These are phyloP conservation scores for Sinohyriopsis cumingii DNA, from an alignment of 2,888 invertebrate genomes.

Conservation along the genomic window DNA sequence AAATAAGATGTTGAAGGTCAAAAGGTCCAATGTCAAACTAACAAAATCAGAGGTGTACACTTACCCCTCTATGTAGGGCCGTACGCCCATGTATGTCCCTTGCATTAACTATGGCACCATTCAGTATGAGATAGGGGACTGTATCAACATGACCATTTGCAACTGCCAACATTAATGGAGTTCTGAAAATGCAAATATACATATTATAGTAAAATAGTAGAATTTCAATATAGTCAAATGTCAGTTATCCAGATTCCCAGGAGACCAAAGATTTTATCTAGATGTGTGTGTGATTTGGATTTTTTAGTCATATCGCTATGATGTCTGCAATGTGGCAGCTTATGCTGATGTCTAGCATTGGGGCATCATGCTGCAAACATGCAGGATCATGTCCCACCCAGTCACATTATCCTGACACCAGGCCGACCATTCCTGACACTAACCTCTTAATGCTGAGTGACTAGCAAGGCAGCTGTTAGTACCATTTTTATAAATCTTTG, in stretches of 20 bases:
- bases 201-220: background rate
- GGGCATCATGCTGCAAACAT: too few species aligned
- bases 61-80: slow-evolving; percentile 77
- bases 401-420: too few species aligned
- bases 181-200: slow-evolving; percentile 68
- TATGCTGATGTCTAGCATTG: too few species aligned
- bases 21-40: background rate
- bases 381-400: too few species aligned
- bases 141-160: slow-evolving; percentile 76
- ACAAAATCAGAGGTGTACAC: slow-evolving; percentile 15
- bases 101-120: slow-evolving; percentile 77
- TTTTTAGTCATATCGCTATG: too few species aligned
- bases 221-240: background rate
- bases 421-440: too few species aligned
- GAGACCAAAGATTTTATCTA: too few species aligned
- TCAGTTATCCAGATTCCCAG: background rate
- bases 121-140: slow-evolving; percentile 75
- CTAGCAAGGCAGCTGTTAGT: too few species aligned
- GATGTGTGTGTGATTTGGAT: too few species aligned
- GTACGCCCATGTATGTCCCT: slow-evolving; percentile 76
- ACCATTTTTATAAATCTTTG: too few species aligned
- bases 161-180: slow-evolving; percentile 77
- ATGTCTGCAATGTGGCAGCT: too few species aligned
- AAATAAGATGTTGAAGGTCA: background rate
- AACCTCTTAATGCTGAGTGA: too few species aligned